Percentiles rank a stretch among this genome's conserved stretches.
These are phyloP conservation scores for Xiphorhynchus elegans DNA, from an alignment of 2,113 vertebrate species.

Conservation along the genomic window DNA sequence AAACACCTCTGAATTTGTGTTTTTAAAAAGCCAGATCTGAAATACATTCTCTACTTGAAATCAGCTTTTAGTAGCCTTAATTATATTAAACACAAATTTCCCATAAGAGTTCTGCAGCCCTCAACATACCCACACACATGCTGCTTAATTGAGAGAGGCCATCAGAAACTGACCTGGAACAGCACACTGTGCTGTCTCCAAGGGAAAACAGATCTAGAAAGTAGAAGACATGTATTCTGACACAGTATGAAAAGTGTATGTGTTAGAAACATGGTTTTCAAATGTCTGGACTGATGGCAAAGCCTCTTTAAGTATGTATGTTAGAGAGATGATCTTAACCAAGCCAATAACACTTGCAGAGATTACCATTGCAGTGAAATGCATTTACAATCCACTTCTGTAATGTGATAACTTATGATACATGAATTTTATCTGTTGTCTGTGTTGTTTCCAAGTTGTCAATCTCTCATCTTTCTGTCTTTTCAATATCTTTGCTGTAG, in stretches of 20 bases:
- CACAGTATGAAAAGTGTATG: neutral
- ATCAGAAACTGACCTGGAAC: neutral
- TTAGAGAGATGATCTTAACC: neutral
- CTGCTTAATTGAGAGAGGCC: neutral
- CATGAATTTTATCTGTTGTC: neutral
- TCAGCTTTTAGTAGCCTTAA: neutral
- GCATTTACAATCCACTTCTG: neutral
- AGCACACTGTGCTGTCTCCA: neutral
- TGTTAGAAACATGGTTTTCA: neutral
- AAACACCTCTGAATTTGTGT: neutral
- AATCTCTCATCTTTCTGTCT: neutral
- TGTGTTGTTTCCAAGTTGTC: neutral
- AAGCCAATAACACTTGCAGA: neutral
- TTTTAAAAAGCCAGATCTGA: neutral
- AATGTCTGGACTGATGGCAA: neutral
- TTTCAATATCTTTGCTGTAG: neutral
- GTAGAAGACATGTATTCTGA: neutral
- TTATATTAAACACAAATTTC: neutral
- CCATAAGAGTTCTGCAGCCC: neutral
- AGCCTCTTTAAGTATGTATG: neutral
- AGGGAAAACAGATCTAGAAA: neutral
- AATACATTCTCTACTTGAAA: neutral
- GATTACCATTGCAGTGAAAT: neutral
- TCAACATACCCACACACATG: accelerated
- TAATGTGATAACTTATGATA: neutral